Conservation (phyloP, 2,797 vertebrate genomes). For the Limosa lapponica region DNA sequence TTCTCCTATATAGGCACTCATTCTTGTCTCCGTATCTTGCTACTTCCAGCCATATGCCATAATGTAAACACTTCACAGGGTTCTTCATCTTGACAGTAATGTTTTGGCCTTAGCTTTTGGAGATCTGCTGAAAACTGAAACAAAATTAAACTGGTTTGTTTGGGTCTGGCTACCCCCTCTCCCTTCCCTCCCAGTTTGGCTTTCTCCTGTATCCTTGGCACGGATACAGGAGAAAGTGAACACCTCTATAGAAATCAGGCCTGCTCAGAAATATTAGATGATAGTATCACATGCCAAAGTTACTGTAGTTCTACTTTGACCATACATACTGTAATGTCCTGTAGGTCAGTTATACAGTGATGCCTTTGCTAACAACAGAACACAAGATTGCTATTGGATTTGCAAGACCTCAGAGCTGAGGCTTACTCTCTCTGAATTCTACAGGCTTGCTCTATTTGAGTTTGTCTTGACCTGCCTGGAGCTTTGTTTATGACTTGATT, state of each 20-base stretch:
- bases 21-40: background rate
- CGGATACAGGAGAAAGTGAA: background rate
- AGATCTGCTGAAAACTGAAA: background rate
- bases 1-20: background rate
- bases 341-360: background rate
- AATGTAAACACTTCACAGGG: background rate
- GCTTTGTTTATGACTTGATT: background rate
- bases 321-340: background rate
- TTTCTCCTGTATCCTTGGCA: background rate
- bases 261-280: background rate
- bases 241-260: background rate
- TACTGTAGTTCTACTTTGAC: background rate
- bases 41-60: background rate
- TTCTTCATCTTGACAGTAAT: background rate
- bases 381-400: background rate
- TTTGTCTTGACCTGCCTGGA: background rate
- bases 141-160: background rate
- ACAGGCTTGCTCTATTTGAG: background rate
- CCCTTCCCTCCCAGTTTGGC: fast-evolving
- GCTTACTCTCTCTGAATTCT: background rate
- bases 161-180: background rate
- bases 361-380: background rate
- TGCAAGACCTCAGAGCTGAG: background rate
- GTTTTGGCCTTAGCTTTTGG: background rate
- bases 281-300: background rate